Evolutionary conservation across 2,113 vertebrate genomes (phyloP), one percentile per base, ranked within the genome.

Genomic region (Otocyon megalotis): DNA sequence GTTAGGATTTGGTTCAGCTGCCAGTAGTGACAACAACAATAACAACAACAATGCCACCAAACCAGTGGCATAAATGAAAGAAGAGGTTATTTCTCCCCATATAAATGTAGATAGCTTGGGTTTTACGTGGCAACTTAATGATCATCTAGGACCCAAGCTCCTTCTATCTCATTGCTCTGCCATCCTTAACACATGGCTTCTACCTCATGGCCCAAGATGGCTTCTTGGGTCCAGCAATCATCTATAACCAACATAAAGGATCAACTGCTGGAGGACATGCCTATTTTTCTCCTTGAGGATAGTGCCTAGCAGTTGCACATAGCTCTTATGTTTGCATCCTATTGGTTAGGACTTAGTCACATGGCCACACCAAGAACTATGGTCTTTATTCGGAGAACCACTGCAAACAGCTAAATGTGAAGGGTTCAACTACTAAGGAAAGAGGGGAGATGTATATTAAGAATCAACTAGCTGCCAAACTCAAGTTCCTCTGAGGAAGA

Each of bases 241-340:
- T 60, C 67, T 88, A 20, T 77, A 83, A 37, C 16, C 83, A 88
- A 92, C 30, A 92, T 3, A 88, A 88, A 94, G 53, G 53, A 92
- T 53, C 50, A 77, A 69, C 53, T n/a, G 43, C 76, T 60, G 43
- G 37, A 81, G 43, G 32, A 82, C 9, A 20, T 35, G 28, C 67
- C 82, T 54, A 53, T 37, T 60, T 82, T 90, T 80, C 35, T 94
- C 91, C 43, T 86, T 58, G 91, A 91, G 24, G 35, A 87, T 30
- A 81, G 7, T 86, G 60, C 9, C 28, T 67, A 37, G 32, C 14
- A 62, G 93, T 83, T 69, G 37, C 35, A 88, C 76, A 82, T 3
- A 88, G 6, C 24, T 76, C 30, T 56, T 94, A 43, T 53, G 30
- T 56, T 96, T 86, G 58, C 11, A 83, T 19, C 37, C 20, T 32